These are phyloP conservation scores for Mugil cephalus DNA, from an alignment of 2,113 vertebrate genomes.

Conservation along the genomic window DNA sequence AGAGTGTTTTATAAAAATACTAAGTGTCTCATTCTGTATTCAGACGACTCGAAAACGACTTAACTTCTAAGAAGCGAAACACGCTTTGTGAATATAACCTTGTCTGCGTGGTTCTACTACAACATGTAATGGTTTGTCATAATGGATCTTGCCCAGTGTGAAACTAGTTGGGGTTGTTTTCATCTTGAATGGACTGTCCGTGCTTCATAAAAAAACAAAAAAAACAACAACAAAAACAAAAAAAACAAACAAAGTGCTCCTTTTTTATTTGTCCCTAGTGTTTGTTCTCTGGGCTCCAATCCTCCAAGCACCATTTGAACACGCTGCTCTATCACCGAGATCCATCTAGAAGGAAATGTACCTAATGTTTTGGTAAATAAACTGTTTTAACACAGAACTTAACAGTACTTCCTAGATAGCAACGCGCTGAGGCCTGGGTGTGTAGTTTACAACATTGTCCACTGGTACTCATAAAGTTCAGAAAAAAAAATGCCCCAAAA, in stretches of 20 bases:
- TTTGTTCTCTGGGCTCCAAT: slow-evolving; percentile 18
- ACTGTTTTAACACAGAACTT: not conserved
- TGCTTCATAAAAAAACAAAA: slow-evolving; percentile 40
- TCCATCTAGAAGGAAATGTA: slow-evolving; percentile 3
- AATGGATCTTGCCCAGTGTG: slow-evolving; percentile 70
- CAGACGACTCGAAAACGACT: slow-evolving; percentile 51
- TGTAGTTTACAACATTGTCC: slow-evolving; percentile 29
- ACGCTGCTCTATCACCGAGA: not conserved
- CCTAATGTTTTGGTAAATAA: slow-evolving; percentile 1
- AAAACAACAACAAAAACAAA: slow-evolving; percentile 9
- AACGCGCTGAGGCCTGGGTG: not conserved
- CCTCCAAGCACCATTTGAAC: slow-evolving; percentile 8
- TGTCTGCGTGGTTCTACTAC: slow-evolving; percentile 69
- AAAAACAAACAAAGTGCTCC: slow-evolving; percentile 4
- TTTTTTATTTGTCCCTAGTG: slow-evolving; percentile 24
- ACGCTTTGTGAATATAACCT: slow-evolving; percentile 75
- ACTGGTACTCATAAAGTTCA: not conserved
- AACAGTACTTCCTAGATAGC: not conserved
- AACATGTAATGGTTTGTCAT: slow-evolving; percentile 69
- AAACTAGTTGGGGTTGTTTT: slow-evolving; percentile 51
- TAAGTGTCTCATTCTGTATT: slow-evolving; percentile 49
- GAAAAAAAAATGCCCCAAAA: not conserved
- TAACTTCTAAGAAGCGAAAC: slow-evolving; percentile 73
- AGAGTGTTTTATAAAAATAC: slow-evolving; percentile 53
- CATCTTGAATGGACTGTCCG: slow-evolving; percentile 48